Base-by-base conservation (phyloP, 1,140 invertebrate species). In the Idris sp. region DNA sequence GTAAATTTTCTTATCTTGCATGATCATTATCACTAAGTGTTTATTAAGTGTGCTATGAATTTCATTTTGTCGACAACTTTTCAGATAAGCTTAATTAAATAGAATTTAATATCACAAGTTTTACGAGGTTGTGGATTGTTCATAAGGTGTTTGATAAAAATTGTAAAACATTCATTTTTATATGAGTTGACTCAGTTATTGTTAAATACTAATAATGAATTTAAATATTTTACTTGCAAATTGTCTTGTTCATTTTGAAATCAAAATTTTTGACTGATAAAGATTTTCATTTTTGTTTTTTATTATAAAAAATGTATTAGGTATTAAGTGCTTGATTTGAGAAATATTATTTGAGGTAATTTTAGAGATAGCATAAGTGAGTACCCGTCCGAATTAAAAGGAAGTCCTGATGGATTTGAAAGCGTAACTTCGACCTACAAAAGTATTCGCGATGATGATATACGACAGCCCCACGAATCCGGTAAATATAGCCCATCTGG, bases 371-470 rank as follows among this genome's bases (percentile, higher is more conserved):
- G 89, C 74, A 88, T 90, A 53, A 90, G 87, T 61, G 89, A 90
- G 61, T 90, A 89, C 79, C 89, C 88, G 22, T 84, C 87, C 33
- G 89, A 90, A 76, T 79, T 89, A 53, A 90, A 90, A 73, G 86
- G 80, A 15, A 89, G 87, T 77, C 87, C 89, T 2, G 85, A 88
- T n/a, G 88, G 85, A 18, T 89, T 90, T 33, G 89, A 90, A 74
- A 88, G 88, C 40, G 91, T 92, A 10, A 89, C 90, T 7, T 88
- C 90, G 0, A 90, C 90, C 1, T 92, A 91, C 71, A 90, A 91
- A 65, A 91, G 89, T 62, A 90, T 89, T 14, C 87, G 89, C 5
- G 90, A 91, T 48, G 90, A 91, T 13, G 90, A 92, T 18, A 80
- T 83, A 14, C 81, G 79, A 46, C 88, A 89, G 67, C 89, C 89